These are phyloP conservation scores for Diploscapter pachys DNA, from an alignment of 1,140 invertebrate genomes.

Conservation along the genomic window DNA sequence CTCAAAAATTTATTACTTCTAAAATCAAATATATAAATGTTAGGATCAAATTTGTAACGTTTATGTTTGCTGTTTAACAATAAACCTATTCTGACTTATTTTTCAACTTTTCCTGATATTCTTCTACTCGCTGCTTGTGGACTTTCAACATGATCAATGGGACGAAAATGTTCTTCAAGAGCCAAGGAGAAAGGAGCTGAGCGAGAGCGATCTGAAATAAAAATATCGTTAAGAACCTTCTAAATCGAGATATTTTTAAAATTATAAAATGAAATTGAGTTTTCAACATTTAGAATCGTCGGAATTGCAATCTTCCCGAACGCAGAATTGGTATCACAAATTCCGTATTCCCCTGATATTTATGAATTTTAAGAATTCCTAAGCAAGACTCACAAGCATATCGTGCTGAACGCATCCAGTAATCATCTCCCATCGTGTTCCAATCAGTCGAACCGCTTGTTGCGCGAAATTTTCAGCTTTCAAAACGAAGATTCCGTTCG, in stretches of 20 bases:
- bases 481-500: slow-evolving; percentile 53
- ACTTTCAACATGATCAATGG: slow-evolving; percentile 52
- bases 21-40: too few species aligned
- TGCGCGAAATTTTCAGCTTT: slow-evolving; percentile 48
- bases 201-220: slow-evolving; percentile 48
- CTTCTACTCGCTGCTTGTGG: slow-evolving; percentile 45
- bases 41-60: too few species aligned
- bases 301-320: neutral
- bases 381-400: slow-evolving; percentile 44
- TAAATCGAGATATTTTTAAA: neutral
- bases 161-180: slow-evolving; percentile 55
- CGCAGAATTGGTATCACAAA: neutral
- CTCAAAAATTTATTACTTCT: too few species aligned
- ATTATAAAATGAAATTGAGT: neutral
- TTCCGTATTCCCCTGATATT: neutral
- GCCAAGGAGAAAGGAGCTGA: slow-evolving; percentile 47
- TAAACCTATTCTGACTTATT: too few species aligned
- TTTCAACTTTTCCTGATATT: slow-evolving; percentile 33
- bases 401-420: slow-evolving; percentile 56
- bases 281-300: slow-evolving; percentile 24
- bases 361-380: neutral
- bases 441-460: slow-evolving; percentile 53
- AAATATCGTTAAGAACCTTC: neutral
- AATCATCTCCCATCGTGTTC: slow-evolving; percentile 41
- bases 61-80: too few species aligned